A percentile compares a stretch with the other conserved stretches of the same genome.
These are phyloP conservation scores for Catharus fuscescens DNA, from an alignment of 2,113 vertebrate species.

Conservation along the genomic window DNA sequence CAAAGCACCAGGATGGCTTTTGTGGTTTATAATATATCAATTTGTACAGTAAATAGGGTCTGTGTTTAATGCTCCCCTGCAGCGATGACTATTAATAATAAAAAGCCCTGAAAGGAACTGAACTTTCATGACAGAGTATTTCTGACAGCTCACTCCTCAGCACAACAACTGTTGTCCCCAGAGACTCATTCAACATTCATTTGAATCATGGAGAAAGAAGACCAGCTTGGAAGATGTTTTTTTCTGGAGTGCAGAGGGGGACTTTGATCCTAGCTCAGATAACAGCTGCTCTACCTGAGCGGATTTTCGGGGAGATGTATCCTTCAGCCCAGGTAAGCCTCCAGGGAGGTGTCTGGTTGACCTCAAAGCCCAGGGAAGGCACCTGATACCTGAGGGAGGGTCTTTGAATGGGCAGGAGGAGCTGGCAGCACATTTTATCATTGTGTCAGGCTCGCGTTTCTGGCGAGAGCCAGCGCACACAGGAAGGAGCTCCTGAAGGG, in stretches of 20 bases:
- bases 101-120: constrained; percentile 62
- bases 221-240: constrained; percentile 77
- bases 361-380: constrained; percentile 86
- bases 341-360: constrained; percentile 91
- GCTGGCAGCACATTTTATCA: constrained; percentile 80
- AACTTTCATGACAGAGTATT: constrained; percentile 64
- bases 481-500: constrained; percentile 74
- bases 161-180: constrained; percentile 80
- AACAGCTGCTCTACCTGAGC: constrained; percentile 83
- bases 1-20: constrained; percentile 35
- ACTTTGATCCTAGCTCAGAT: constrained; percentile 93
- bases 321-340: constrained; percentile 80
- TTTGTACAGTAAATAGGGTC: constrained; percentile 66
- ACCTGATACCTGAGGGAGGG: constrained; percentile 89
- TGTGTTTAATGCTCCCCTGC: constrained; percentile 61
- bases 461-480: constrained; percentile 63
- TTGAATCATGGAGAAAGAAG: constrained; percentile 79
- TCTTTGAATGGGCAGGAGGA: constrained; percentile 83
- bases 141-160: constrained; percentile 75
- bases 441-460: constrained; percentile 78
- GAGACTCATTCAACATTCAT: constrained; percentile 83
- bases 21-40: constrained; percentile 58
- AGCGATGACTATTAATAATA: constrained; percentile 60
- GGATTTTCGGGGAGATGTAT: constrained; percentile 77
- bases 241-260: constrained; percentile 79